Conservation (phyloP, 2,797 vertebrate genomes). For the Spatula versicolor region DNA sequence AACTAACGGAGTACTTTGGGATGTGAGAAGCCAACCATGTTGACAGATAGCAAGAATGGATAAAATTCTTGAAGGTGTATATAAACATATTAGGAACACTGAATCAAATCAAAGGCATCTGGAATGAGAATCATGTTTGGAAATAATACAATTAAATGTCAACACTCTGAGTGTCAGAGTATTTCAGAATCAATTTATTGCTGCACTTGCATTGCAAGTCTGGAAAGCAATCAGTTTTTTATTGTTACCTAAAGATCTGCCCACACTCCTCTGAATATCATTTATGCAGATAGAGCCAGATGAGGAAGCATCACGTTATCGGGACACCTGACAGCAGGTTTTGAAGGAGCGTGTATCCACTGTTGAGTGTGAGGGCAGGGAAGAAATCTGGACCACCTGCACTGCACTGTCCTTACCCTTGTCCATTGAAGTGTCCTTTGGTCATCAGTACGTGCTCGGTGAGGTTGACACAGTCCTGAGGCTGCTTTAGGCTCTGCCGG, state of each 20-base stretch:
- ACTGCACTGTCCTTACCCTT: neutral
- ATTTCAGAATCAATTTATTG: slow-evolving; percentile 4
- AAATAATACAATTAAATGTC: neutral
- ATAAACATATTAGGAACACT: neutral
- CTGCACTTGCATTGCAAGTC: neutral
- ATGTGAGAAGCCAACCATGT: neutral
- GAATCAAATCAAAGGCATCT: neutral
- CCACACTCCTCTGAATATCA: neutral
- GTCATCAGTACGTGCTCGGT: neutral
- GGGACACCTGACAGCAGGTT: neutral
- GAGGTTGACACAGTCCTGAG: neutral
- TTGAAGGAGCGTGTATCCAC: neutral
- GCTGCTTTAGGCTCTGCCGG: neutral
- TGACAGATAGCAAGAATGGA: neutral
- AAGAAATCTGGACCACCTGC: neutral
- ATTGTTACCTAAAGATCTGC: neutral
- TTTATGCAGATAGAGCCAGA: neutral
- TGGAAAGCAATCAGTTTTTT: neutral
- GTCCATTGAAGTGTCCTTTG: neutral
- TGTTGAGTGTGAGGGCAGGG: neutral
- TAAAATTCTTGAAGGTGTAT: neutral
- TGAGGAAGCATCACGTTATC: neutral
- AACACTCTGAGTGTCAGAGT: neutral
- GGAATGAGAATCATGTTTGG: neutral
- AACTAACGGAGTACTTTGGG: neutral